phyloP scores from a whole-genome alignment of 1,140 invertebrate genomes.

The Ostrea denselamellosa region DNA sequence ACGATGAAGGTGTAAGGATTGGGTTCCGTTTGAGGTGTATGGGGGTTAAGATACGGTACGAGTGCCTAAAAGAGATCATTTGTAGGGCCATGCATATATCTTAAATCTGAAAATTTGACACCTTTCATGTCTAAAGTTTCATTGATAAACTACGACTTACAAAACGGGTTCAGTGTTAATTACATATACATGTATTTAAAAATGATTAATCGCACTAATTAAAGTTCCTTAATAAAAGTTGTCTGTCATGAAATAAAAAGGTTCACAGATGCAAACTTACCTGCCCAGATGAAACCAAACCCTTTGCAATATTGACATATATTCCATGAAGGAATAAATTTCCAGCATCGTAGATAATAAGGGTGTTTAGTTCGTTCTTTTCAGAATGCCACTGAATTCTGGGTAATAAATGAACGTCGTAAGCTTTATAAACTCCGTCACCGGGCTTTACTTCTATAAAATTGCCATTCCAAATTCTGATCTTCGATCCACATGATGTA shows the following conservation, averaged over 20 bases:
- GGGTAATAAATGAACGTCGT: not conserved
- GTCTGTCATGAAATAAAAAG: not conserved
- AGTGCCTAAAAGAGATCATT: not conserved
- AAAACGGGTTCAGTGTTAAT: no score
- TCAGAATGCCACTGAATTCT: slow-evolving; percentile 17
- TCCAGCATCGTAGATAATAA: not conserved
- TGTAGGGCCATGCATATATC: not conserved
- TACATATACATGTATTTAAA: not conserved
- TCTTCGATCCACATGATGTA: not conserved
- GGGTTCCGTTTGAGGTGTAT: not conserved
- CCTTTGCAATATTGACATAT: slow-evolving; percentile 2
- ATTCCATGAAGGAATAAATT: slow-evolving; percentile 1
- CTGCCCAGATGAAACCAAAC: not conserved
- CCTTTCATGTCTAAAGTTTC: not conserved
- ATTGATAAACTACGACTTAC: no score
- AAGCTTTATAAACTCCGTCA: slow-evolving; percentile 21
- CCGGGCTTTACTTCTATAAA: not conserved
- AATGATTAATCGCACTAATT: not conserved
- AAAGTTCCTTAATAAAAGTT: not conserved
- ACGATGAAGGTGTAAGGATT: not conserved
- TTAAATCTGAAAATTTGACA: not conserved
- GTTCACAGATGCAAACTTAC: not conserved
- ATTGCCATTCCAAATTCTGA: slow-evolving; percentile 9
- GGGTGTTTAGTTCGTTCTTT: slow-evolving; percentile 1
- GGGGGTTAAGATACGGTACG: not conserved